Evolutionary conservation across 1,140 invertebrate genomes (phyloP).

Genomic region (Heliothis subflexa): DNA sequence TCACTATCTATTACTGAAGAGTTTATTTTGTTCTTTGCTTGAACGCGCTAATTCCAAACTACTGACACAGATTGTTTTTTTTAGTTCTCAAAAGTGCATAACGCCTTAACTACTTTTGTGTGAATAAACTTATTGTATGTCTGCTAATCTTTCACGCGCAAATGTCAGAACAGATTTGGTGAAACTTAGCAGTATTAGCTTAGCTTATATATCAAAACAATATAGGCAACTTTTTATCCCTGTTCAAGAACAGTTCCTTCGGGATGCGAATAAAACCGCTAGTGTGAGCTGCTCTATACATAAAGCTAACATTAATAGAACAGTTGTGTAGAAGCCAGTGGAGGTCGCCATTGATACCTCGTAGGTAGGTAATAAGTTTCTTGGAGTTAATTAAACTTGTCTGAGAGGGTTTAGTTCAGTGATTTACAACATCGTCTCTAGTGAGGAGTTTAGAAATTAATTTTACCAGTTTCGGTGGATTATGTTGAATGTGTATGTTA

Average conservation of each 20-base stretch:
- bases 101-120: too few relatives aligned
- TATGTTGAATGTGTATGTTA: slow-evolving; percentile 26
- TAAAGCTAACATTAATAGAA: slow-evolving; percentile 15
- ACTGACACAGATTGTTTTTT: too few relatives aligned
- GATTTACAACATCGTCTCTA: slow-evolving; percentile 58
- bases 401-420: slow-evolving; percentile 58
- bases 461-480: slow-evolving; percentile 55
- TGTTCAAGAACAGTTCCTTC: neutral
- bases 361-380: slow-evolving; percentile 60
- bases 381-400: slow-evolving; percentile 69
- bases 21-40: too few relatives aligned
- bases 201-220: too few relatives aligned
- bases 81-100: too few relatives aligned
- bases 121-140: too few relatives aligned
- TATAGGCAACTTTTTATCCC: too few relatives aligned
- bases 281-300: neutral
- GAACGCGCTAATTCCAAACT: too few relatives aligned
- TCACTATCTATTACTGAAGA: too few relatives aligned
- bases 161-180: too few relatives aligned
- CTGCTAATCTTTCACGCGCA: too few relatives aligned
- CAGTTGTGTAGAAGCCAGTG: neutral
- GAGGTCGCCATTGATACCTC: slow-evolving; percentile 53
- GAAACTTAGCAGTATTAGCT: too few relatives aligned
- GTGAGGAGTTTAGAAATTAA: slow-evolving; percentile 62
- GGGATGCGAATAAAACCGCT: neutral